Conservation (phyloP, 2,888 invertebrate species). For the Heliconius aoede region DNA sequence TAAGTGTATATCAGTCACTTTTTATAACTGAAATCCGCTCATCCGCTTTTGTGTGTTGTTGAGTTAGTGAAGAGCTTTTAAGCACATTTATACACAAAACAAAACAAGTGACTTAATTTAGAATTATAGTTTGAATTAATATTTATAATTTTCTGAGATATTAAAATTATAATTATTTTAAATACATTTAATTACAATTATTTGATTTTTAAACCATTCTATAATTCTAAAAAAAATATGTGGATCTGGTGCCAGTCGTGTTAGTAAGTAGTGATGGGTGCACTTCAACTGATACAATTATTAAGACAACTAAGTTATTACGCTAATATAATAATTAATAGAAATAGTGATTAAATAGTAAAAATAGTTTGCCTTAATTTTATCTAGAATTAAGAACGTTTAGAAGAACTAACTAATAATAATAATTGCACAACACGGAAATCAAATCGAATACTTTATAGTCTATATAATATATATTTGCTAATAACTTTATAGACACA, state of each 20-base stretch:
- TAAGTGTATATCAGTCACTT: too few relatives aligned
- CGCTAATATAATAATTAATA: neutral
- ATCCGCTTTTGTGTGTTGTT: neutral
- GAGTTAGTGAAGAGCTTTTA: neutral
- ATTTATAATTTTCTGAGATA: too few relatives aligned
- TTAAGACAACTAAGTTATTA: neutral
- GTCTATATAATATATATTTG: too few relatives aligned
- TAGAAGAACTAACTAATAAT: too few relatives aligned
- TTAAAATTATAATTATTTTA: too few relatives aligned
- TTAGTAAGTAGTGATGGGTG: constrained; percentile 20
- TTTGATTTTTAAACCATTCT: neutral
- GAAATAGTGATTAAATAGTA: neutral
- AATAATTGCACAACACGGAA: neutral
- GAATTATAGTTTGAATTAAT: neutral
- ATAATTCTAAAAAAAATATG: neutral
- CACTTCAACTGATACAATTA: constrained; percentile 17
- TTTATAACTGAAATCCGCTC: neutral
- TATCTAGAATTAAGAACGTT: too few relatives aligned
- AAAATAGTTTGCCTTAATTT: too few relatives aligned
- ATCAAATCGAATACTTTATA: neutral
- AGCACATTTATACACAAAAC: neutral
- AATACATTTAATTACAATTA: too few relatives aligned
- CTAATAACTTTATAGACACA: too few relatives aligned
- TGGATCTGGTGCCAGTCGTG: neutral
- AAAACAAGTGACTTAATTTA: neutral